Evolutionary conservation across 2,113 vertebrate species (phyloP).

Genomic region (Varanus salvator): DNA sequence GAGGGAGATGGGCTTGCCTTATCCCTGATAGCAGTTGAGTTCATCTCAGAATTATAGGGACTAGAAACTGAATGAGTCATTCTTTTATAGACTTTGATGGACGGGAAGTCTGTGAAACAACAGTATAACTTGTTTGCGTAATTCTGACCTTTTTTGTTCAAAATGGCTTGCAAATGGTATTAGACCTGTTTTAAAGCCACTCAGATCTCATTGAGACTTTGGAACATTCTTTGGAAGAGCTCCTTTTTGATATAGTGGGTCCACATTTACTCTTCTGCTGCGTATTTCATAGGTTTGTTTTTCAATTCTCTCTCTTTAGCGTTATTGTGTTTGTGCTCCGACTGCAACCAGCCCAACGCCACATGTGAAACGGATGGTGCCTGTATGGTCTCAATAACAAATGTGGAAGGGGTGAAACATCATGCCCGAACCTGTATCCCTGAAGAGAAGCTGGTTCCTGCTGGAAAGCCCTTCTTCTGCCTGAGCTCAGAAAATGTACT

Average conservation of each 20-base stretch:
- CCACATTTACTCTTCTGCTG: rapidly evolving
- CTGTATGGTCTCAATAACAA: constrained; percentile 94
- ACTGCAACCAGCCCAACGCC: constrained; percentile 88
- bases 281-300: neutral
- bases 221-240: rapidly evolving
- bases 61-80: neutral
- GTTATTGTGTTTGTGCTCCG: constrained; percentile 90
- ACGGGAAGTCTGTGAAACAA: neutral
- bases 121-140: neutral
- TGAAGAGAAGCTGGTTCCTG: constrained; percentile 84
- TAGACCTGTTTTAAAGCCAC: neutral
- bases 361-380: constrained; percentile 96
- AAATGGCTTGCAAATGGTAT: neutral
- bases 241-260: neutral
- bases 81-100: neutral
- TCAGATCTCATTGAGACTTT: neutral
- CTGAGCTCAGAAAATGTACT: constrained; percentile 90
- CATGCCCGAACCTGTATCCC: constrained; percentile 92
- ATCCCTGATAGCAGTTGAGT: neutral
- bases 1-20: neutral
- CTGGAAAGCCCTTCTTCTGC: constrained; percentile 94
- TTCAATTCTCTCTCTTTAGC: constrained; percentile 72
- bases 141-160: constrained; percentile 27
- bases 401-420: constrained; percentile 84
- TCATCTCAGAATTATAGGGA: neutral